Evolutionary conservation across 2,888 invertebrate genomes (phyloP).

Genomic region (Mycalesis mineus): DNA sequence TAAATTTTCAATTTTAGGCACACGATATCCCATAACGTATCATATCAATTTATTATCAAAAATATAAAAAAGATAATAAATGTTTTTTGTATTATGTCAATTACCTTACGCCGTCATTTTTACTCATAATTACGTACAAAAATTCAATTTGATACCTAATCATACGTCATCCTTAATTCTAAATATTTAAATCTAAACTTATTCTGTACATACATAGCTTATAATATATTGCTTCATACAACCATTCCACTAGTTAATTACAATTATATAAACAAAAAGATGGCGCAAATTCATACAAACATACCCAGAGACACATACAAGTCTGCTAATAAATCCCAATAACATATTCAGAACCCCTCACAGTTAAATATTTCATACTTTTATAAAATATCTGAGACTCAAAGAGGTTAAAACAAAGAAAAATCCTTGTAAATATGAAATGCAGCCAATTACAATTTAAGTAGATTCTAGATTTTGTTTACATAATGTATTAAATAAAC

Average conservation of each 20-base stretch:
- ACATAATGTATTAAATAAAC: not conserved
- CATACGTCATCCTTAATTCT: not conserved
- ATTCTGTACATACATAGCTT: slow-evolving; percentile 3
- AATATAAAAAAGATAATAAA: not conserved
- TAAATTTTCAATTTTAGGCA: too few species aligned
- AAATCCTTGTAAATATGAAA: not conserved
- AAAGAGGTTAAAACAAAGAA: not conserved
- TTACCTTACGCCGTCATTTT: not conserved
- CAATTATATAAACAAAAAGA: not conserved
- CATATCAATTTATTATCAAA: not conserved
- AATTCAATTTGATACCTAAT: not conserved
- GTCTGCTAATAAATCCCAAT: too few species aligned
- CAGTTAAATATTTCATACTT: not conserved
- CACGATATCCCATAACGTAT: too few species aligned
- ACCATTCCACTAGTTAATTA: slow-evolving; percentile 9
- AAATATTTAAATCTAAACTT: not conserved
- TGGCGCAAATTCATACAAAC: slow-evolving; percentile 8
- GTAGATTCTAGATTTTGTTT: not conserved
- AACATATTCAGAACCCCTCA: too few species aligned
- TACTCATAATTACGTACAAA: not conserved
- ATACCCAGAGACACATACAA: not conserved
- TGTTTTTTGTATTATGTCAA: too few species aligned
- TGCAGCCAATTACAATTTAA: not conserved
- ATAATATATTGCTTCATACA: slow-evolving; percentile 13
- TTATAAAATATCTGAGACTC: not conserved